Conservation (phyloP, 2,113 vertebrate species). For the Strix aluco region DNA sequence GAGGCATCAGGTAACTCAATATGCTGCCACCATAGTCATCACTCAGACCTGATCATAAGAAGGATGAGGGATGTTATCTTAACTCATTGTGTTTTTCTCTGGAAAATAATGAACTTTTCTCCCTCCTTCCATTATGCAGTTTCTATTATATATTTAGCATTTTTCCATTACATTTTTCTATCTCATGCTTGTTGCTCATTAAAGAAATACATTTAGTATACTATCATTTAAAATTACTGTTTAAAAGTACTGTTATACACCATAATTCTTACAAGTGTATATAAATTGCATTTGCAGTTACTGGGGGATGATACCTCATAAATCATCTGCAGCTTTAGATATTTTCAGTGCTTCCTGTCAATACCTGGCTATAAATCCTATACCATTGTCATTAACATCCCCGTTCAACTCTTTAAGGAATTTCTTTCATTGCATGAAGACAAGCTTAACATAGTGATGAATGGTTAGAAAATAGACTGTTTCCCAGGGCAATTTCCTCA, state of each 20-base stretch:
- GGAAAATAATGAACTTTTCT: background rate
- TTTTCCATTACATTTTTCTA: background rate
- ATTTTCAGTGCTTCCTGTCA: conserved; percentile 2
- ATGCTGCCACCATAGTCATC: background rate
- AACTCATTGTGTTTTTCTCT: background rate
- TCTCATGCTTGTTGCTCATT: conserved; percentile 4
- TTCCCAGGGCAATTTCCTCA: background rate
- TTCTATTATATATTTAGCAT: background rate
- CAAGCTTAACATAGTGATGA: background rate
- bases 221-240: conserved; percentile 34
- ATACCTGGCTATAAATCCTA: conserved; percentile 25
- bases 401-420: background rate
- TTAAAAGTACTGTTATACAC: conserved; percentile 31
- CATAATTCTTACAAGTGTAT: conserved; percentile 43
- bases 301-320: background rate
- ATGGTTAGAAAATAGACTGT: background rate
- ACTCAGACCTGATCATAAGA: background rate
- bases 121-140: background rate
- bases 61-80: background rate
- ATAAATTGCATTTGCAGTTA: conserved; percentile 35
- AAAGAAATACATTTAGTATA: conserved; percentile 36
- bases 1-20: background rate
- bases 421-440: background rate
- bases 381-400: background rate
- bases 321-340: conserved; percentile 3